Base-by-base conservation (phyloP, 2,113 vertebrate genomes). In the Gambusia holbrooki region DNA sequence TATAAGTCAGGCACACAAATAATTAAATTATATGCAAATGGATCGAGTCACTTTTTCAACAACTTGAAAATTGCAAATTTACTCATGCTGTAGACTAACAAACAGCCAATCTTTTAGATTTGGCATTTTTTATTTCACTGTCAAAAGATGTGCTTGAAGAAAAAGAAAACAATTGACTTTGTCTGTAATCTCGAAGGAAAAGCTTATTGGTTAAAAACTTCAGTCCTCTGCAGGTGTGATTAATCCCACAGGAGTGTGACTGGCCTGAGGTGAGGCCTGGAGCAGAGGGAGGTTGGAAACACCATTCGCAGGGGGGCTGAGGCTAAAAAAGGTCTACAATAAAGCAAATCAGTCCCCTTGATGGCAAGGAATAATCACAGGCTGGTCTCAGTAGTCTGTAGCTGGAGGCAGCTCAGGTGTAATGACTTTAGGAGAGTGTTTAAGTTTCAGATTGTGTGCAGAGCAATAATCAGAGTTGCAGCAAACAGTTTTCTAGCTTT, bases 151-250 rank as follows among this genome's bases (percentile, higher is more conserved):
- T 30, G 64, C 68, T 64, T 66, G 32, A 58, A 73, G 71, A 81
- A 82, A 85, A 81, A 42, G 9, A 83, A 37, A 13, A 84, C 42
- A 72, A 68, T 58, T 84, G 73, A 86, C 87, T 81, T 73, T 37
- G 3, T 62, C 63, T 80, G 67, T 12, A 67, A 62, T 79, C 89
- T 87, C 82, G 58, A 68, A 77, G 62, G 89, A 80, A 12, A 1
- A 76, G 62, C 28, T 19, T 84, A 68, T 69, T 79, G 58, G 32
- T 37, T 62, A 72, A 83, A 48, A 75, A 6, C 40, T 69, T 68
- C 77, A 69, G 63, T 81, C 11, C 62, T 73, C 33, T 42, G 11
- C 74, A 45, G 12, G 42, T 0, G 69, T 83, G 84, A 91, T 87
- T 79, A 78, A 78, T 87, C 90, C 82, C 80, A 58, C 25, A 29